Evolutionary conservation across 1,140 invertebrate species (phyloP).

Genomic region (Drosophila tsacasi): DNA sequence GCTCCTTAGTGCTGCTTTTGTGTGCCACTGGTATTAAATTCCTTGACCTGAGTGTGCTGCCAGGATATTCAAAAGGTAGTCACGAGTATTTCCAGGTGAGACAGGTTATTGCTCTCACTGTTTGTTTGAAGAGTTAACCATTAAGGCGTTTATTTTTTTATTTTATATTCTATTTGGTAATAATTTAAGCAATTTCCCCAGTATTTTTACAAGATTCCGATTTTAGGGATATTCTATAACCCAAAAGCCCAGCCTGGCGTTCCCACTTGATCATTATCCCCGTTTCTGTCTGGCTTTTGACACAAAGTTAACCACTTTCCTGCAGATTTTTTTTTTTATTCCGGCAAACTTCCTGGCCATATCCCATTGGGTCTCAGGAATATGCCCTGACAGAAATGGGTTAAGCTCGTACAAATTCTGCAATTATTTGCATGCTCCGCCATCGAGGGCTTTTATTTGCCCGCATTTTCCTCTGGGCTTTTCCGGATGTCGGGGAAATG

Average conservation of each 20-base stretch:
- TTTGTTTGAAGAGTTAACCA: not conserved
- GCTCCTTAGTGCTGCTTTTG: conserved; percentile 33
- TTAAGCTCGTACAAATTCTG: conserved; percentile 76
- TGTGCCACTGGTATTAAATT: conserved; percentile 69
- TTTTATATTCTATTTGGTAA: too few relatives aligned
- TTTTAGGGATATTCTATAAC: not conserved
- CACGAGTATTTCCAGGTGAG: not conserved
- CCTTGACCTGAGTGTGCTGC: conserved; percentile 7
- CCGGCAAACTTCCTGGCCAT: conserved; percentile 18
- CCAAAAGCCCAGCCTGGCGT: not conserved
- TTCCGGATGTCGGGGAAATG: conserved; percentile 25
- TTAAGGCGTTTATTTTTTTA: not conserved
- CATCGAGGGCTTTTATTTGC: conserved; percentile 62
- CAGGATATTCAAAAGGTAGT: conserved; percentile 5
- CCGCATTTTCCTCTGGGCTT: conserved; percentile 13
- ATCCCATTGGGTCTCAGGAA: conserved; percentile 25
- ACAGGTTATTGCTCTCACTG: conserved; percentile 1
- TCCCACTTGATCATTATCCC: conserved; percentile 6
- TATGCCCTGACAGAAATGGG: conserved; percentile 63
- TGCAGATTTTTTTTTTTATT: not conserved
- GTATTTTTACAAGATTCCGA: not conserved
- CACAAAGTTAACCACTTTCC: conserved; percentile 34
- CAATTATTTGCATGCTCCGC: conserved; percentile 75
- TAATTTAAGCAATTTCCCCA: too few relatives aligned
- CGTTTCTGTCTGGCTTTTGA: conserved; percentile 28